Base-by-base conservation (phyloP, 1,140 invertebrate species). In the Philaenus spumarius region DNA sequence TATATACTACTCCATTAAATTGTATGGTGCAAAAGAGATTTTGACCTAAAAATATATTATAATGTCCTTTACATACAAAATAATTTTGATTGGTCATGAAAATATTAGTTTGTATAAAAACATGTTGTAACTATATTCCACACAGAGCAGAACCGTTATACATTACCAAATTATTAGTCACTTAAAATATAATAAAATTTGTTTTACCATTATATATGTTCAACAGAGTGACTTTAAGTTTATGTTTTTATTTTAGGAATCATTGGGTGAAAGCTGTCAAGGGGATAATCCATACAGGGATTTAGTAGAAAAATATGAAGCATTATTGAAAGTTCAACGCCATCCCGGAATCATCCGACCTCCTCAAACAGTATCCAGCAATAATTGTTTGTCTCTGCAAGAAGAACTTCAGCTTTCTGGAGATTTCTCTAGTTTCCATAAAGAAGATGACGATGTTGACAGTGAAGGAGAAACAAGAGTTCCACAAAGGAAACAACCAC, bases 281-380 rank as follows among this genome's bases (percentile, higher is more conserved):
- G 66, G 67, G 48, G 65, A 66, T 40, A 87, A 88, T 68, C 81
- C 83, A 0, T 95, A 94, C 69, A 79, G 86, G 65, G 84, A 85
- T 23, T 76, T 95, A 26, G 89, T 93, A 23, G 84, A 92, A 71
- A 94, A 93, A 69, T 95, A 94, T 69, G 89, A 95, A 75, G 85
- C 87, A 22, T 72, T 94, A 26, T 70, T 92, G 4, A 83, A 91
- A 68, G 84, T 90, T 19, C 86, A 90, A 67, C 74, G 84, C 42
- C 74, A 76, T 11, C 76, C 78, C 58, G 48, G 48, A 42, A 48
- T 57, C 12, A 42, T 58, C 40, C 43, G 51, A 26, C 59, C 50
- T 2, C 59, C 42, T 5, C 55, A 54, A 26, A 53, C 55, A 20
- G 39, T 50, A 17, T 47, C 17, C 47, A 62, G 22, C 54, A 62